phyloP scores from a whole-genome alignment of 1,140 invertebrate species.

The Pseudoatta argentina region DNA sequence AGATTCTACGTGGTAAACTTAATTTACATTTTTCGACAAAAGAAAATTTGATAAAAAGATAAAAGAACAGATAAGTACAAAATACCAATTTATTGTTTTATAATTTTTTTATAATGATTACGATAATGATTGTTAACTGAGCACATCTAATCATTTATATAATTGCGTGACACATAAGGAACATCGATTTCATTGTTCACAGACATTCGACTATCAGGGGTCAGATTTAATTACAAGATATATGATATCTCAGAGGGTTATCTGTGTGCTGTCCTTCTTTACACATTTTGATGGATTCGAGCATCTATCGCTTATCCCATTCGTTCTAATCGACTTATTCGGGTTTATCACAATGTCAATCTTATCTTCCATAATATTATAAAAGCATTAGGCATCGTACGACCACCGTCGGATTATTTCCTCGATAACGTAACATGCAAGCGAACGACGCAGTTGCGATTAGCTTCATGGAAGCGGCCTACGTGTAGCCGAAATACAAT shows the following conservation, averaged over 20 bases:
- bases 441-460: slow-evolving; percentile 20
- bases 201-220: slow-evolving; percentile 23
- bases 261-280: background rate
- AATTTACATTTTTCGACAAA: background rate
- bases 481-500: slow-evolving; percentile 22
- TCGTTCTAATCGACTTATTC: slow-evolving; percentile 42
- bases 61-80: background rate
- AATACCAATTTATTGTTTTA: background rate
- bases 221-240: slow-evolving; percentile 60
- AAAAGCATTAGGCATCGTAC: slow-evolving; percentile 70
- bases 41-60: background rate
- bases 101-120: background rate
- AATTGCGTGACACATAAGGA: background rate
- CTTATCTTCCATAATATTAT: slow-evolving; percentile 69
- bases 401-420: slow-evolving; percentile 54
- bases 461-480: slow-evolving; percentile 28
- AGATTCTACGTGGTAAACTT: background rate
- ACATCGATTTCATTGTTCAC: slow-evolving; percentile 19
- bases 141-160: background rate
- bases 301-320: slow-evolving; percentile 5
- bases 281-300: slow-evolving; percentile 6
- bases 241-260: slow-evolving; percentile 25
- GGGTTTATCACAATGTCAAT: slow-evolving; percentile 66
- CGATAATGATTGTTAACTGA: slow-evolving; percentile 5
- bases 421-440: slow-evolving; percentile 68